Evolutionary conservation across 2,113 vertebrate genomes (phyloP), one percentile per base, ranked within the genome.

Genomic region (Silurus asotus): DNA sequence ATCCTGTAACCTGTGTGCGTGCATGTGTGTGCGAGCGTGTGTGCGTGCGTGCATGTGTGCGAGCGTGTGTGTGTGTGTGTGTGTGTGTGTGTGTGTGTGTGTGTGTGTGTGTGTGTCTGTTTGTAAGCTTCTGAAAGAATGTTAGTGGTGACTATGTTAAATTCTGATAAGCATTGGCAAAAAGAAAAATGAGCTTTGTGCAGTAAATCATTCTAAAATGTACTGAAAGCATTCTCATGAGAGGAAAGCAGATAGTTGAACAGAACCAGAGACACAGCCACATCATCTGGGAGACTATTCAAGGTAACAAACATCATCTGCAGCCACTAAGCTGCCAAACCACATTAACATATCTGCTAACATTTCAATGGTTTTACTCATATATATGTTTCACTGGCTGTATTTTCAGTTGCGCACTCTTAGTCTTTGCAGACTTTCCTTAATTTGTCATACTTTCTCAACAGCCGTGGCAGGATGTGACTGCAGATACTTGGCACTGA

Each of bases 391-490:
- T 51, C 20, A 55, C 65, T 70, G 37, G 25, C 19, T 56, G 48
- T 65, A 17, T 53, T 69, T 67, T 67, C 20, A 49, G 17, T 51
- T 51, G 6, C 5, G 13, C 48, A 25, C 45, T 15, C 20, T n/a
- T 9, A 48, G 14, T 6, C n/a, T 67, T 48, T 78, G 74, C 20
- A 23, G 15, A 67, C 55, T 20, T 67, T 80, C 65, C 61, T 51
- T 81, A 77, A 85, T 85, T 84, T 85, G 61, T 83, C 65, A 85
- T 55, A 64, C 25, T 14, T 58, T 19, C 17, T 23, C 48, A 53
- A 75, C 53, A 72, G 74, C 49, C 53, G 9, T 72, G 75, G 75
- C 75, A 88, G 87, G 75, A 89, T 87, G 51, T 87, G 61, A 45
- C 48, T 69, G 69, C 82, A 84, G 65, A 83, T 75, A 75, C 61